Percentiles rank a stretch among this genome's conserved stretches.
Evolutionary conservation across 2,113 vertebrate genomes (phyloP).

Genomic region (Microtus montanus): DNA sequence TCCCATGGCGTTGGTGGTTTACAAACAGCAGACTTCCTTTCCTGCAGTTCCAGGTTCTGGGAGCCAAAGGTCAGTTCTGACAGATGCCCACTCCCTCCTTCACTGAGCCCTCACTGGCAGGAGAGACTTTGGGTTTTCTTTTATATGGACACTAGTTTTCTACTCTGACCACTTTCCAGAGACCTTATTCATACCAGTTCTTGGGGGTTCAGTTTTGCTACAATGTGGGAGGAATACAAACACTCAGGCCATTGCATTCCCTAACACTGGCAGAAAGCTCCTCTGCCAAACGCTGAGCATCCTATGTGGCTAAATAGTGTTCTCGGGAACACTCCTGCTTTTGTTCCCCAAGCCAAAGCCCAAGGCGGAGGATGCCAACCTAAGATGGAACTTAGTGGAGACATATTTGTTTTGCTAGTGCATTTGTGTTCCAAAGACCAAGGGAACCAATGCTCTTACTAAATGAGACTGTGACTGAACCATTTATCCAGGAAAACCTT

Average conservation of each 20-base stretch:
- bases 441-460: not conserved
- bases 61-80: not conserved
- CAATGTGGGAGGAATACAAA: not conserved
- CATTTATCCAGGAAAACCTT: slow-evolving; percentile 8
- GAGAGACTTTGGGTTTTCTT: not conserved
- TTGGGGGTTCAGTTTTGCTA: not conserved
- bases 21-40: not conserved
- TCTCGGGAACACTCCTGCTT: not conserved
- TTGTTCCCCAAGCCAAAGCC: not conserved
- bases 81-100: not conserved
- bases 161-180: not conserved
- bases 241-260: not conserved
- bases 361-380: not conserved
- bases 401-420: not conserved
- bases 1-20: not conserved
- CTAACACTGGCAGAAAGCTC: not conserved
- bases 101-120: not conserved
- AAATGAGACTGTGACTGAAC: not conserved
- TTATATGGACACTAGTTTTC: not conserved
- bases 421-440: not conserved
- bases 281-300: not conserved
- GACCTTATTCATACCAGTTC: not conserved
- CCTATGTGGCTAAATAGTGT: not conserved
- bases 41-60: not conserved
- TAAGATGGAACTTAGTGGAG: not conserved